A percentile compares a stretch with the other conserved stretches of the same genome.
Evolutionary conservation across 2,888 invertebrate species (phyloP).

Genomic region (Apodemia hepburni): DNA sequence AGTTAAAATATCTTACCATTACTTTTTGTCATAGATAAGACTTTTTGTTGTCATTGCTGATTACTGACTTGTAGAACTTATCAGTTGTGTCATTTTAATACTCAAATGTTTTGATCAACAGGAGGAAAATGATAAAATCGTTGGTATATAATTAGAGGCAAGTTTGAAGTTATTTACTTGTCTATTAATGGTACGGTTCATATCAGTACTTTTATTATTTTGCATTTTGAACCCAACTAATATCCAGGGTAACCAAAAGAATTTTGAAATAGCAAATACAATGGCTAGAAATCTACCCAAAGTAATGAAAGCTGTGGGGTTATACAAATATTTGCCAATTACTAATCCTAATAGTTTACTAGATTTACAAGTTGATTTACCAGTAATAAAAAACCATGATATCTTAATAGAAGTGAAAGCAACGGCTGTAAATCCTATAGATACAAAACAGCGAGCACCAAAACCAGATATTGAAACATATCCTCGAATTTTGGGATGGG

Average conservation of each 20-base stretch:
- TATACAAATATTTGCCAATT: slow-evolving; percentile 66
- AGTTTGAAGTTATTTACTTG: no score
- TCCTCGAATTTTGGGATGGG: slow-evolving; percentile 62
- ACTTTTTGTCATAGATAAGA: no score
- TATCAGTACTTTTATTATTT: not conserved
- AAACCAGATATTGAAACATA: slow-evolving; percentile 47
- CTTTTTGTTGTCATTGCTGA: no score
- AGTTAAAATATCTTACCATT: no score
- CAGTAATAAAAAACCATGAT: slow-evolving; percentile 46
- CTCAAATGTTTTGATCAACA: no score
- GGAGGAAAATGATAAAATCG: no score
- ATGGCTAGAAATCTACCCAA: slow-evolving; percentile 47
- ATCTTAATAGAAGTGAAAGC: slow-evolving; percentile 65
- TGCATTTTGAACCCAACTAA: not conserved
- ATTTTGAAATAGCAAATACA: not conserved
- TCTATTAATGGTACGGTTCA: not conserved
- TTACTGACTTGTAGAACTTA: no score
- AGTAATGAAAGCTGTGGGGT: slow-evolving; percentile 64
- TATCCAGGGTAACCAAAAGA: not conserved
- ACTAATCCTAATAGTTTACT: slow-evolving; percentile 52
- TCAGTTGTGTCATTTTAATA: no score
- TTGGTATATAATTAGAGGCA: no score
- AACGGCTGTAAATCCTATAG: slow-evolving; percentile 63
- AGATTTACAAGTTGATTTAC: slow-evolving; percentile 58
- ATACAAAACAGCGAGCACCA: slow-evolving; percentile 59